Evolutionary conservation across 2,797 vertebrate species (phyloP).

Genomic region (Avahi laniger): DNA sequence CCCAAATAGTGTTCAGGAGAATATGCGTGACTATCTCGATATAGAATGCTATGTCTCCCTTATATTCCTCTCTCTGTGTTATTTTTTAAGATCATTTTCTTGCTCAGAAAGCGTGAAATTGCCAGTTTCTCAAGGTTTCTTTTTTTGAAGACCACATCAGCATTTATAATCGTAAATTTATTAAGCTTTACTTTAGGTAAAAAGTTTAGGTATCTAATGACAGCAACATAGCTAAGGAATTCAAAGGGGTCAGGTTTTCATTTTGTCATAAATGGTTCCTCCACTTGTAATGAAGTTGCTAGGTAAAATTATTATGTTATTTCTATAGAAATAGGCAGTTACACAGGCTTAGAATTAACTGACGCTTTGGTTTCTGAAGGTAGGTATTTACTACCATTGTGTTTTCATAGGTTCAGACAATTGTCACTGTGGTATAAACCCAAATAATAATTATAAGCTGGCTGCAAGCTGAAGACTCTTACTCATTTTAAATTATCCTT

Average conservation of each 20-base stretch:
- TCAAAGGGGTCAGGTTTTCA: background rate
- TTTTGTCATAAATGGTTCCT: background rate
- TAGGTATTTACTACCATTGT: conserved; percentile 50
- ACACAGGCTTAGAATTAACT: background rate
- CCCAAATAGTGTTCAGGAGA: background rate
- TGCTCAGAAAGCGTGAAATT: background rate
- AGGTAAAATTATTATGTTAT: conserved; percentile 15
- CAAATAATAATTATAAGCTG: conserved; percentile 67
- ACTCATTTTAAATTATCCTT: conserved; percentile 54
- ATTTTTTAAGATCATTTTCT: background rate
- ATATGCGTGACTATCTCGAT: background rate
- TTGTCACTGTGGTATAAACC: conserved; percentile 39
- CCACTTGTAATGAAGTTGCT: background rate
- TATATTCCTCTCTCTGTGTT: background rate
- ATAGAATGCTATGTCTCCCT: background rate
- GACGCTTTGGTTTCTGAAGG: conserved; percentile 56
- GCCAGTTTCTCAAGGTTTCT: background rate
- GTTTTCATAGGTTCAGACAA: conserved; percentile 57
- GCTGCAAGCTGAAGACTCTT: conserved; percentile 31
- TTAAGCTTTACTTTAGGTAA: background rate
- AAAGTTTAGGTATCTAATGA: background rate
- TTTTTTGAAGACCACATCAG: background rate
- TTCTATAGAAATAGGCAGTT: conserved; percentile 51
- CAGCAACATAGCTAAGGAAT: background rate
- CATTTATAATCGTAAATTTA: background rate